Conservation (phyloP, 1,140 invertebrate species). For the Anastrepha obliqua region DNA sequence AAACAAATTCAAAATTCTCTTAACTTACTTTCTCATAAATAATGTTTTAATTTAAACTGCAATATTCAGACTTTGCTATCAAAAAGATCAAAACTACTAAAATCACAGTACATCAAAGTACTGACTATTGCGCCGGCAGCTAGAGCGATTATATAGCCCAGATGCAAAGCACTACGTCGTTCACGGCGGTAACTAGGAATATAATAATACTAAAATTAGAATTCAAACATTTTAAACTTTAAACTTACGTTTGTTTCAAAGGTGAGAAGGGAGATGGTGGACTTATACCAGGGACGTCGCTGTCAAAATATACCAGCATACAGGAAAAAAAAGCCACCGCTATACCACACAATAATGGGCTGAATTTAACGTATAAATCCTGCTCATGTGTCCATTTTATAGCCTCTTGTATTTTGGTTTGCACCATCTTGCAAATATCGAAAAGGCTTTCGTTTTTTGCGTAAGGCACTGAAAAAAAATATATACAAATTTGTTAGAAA, state of each 20-base stretch:
- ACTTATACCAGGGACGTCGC: constrained; percentile 74
- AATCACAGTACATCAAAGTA: constrained; percentile 60
- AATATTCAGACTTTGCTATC: background rate
- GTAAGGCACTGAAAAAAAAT: background rate
- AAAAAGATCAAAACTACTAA: constrained; percentile 5
- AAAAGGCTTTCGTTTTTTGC: background rate
- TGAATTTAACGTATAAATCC: background rate
- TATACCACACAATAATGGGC: constrained; percentile 67
- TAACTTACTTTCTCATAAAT: background rate
- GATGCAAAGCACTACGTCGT: constrained; percentile 59
- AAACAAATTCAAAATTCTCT: constrained; percentile 15
- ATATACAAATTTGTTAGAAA: background rate
- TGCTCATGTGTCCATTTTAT: constrained; percentile 15
- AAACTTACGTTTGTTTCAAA: constrained; percentile 64
- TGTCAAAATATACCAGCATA: constrained; percentile 76
- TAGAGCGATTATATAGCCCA: constrained; percentile 66
- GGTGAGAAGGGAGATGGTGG: constrained; percentile 76
- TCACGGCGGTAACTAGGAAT: constrained; percentile 47
- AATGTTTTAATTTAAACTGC: background rate
- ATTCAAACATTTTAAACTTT: background rate
- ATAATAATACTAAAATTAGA: constrained; percentile 33
- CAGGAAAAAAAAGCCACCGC: constrained; percentile 71
- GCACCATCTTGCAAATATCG: background rate
- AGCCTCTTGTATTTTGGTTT: background rate
- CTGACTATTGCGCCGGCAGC: constrained; percentile 62